phyloP scores from a whole-genome alignment of 2,113 vertebrate genomes.

The Phodopus roborovskii region DNA sequence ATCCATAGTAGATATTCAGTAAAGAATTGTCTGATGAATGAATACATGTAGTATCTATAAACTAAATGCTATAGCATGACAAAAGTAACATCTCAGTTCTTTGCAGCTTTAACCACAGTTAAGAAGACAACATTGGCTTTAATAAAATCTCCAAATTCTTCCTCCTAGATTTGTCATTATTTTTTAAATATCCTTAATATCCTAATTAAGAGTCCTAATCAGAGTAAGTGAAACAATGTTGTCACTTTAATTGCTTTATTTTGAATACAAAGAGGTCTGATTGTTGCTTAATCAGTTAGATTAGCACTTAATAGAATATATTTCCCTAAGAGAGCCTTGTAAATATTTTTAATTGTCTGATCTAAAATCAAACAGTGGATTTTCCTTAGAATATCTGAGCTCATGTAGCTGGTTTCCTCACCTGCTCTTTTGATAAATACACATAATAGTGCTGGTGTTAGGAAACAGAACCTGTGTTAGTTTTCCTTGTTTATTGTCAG shows the following conservation, averaged over 20 bases:
- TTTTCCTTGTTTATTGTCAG: conserved; percentile 10
- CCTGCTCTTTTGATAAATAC: not conserved
- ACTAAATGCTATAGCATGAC: conserved; percentile 27
- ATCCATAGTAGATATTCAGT: not conserved
- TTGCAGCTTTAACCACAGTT: not conserved
- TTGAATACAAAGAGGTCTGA: conserved; percentile 58
- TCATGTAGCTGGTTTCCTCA: not conserved
- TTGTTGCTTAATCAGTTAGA: conserved; percentile 71
- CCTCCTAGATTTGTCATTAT: not conserved
- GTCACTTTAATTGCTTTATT: conserved; percentile 68
- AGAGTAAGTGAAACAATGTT: conserved; percentile 57
- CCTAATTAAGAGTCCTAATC: conserved; percentile 22
- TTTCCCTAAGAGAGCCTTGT: conserved; percentile 65
- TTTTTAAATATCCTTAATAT: conserved; percentile 2
- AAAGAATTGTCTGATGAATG: not conserved
- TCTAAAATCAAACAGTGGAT: conserved; percentile 25
- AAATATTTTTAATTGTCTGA: conserved; percentile 75
- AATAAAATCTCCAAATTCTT: conserved; percentile 16
- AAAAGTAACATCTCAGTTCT: not conserved
- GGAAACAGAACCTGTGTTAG: conserved; percentile 1
- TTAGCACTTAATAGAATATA: conserved; percentile 78
- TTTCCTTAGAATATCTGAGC: not conserved
- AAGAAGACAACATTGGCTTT: not conserved
- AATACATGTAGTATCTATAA: not conserved
- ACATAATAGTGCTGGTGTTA: not conserved